Conservation (phyloP, 2,113 vertebrate species). For the Limnothrissa miodon region DNA sequence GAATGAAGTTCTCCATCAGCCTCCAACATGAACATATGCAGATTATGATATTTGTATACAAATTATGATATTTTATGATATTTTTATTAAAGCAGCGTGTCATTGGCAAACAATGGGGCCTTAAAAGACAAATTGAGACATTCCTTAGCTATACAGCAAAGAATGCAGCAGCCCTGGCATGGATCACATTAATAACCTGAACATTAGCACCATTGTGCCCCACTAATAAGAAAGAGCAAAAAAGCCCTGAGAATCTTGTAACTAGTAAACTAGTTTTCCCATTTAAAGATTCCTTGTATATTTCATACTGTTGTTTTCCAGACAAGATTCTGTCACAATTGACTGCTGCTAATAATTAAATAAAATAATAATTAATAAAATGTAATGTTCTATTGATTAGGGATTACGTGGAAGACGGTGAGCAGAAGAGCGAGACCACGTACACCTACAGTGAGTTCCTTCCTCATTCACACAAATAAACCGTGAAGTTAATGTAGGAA, state of each 20-base stretch:
- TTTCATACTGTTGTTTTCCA: not conserved
- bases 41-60: no score
- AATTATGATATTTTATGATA: no score
- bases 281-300: not conserved
- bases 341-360: not conserved
- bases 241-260: not conserved
- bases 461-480: not conserved
- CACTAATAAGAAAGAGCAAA: no score
- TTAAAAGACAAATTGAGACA: no score
- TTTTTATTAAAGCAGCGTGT: no score
- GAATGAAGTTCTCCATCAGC: not conserved
- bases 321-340: not conserved
- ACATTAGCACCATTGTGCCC: no score
- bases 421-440: slow-evolving; percentile 87
- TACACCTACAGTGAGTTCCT: slow-evolving; percentile 89
- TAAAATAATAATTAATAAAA: no score
- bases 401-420: slow-evolving; percentile 84
- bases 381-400: slow-evolving; percentile 55
- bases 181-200: no score
- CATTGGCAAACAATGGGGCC: no score
- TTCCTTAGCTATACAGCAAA: no score
- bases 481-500: not conserved
- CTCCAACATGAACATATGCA: no score
- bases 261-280: not conserved
- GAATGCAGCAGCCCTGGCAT: no score